phyloP scores from a whole-genome alignment of 1,140 invertebrate genomes.

The Daktulosphaira vitifoliae region DNA sequence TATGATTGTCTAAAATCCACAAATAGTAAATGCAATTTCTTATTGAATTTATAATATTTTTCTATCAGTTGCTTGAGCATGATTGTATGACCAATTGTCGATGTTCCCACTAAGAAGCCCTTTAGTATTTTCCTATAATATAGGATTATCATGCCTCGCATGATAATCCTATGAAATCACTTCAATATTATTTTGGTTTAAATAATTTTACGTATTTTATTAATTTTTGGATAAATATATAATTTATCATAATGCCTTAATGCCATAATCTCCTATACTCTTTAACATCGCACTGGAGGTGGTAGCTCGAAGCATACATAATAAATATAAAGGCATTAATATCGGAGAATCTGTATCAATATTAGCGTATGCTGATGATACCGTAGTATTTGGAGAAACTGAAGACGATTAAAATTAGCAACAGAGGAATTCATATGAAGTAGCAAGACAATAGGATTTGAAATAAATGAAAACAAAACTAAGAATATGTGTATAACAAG shows the following conservation, averaged over 20 bases:
- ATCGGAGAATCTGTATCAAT: not conserved
- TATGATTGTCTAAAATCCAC: constrained; percentile 15
- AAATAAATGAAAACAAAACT: constrained; percentile 1
- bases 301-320: too few species aligned
- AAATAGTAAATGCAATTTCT: constrained; percentile 8
- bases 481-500: not conserved
- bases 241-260: too few species aligned
- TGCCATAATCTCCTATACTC: too few species aligned
- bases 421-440: not conserved
- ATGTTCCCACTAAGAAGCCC: not conserved
- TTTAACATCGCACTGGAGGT: too few species aligned
- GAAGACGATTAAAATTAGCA: not conserved
- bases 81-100: constrained; percentile 16
- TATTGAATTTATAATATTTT: constrained; percentile 5
- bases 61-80: constrained; percentile 21
- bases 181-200: too few species aligned
- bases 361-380: not conserved
- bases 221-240: too few species aligned
- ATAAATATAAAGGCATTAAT: not conserved
- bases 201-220: too few species aligned
- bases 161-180: too few species aligned
- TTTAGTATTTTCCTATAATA: not conserved
- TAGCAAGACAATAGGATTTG: not conserved
- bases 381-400: not conserved
- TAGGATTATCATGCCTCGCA: too few species aligned